Percentiles rank a stretch among this genome's conserved stretches.
Evolutionary conservation across 1,140 invertebrate genomes (phyloP).

Genomic region (Sycophila sp.): DNA sequence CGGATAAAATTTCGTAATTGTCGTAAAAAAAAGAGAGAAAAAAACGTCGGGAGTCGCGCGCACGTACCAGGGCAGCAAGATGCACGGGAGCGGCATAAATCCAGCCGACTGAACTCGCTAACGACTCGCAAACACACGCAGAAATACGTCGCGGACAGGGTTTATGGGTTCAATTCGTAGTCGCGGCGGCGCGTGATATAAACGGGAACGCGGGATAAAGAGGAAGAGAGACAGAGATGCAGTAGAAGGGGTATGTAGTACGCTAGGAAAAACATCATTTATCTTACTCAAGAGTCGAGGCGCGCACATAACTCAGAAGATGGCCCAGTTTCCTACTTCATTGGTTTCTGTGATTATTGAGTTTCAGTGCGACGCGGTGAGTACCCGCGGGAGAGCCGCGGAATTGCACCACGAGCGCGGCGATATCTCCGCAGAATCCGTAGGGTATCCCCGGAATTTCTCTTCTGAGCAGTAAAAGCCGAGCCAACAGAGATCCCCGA

Average conservation of each 20-base stretch:
- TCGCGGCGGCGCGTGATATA: not conserved
- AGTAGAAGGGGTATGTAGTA: no score
- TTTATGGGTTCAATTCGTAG: slow-evolving; percentile 8
- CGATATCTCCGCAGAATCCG: not conserved
- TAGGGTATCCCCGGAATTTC: slow-evolving; percentile 4
- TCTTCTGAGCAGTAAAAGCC: no score
- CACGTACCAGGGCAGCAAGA: not conserved
- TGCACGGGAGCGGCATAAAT: not conserved
- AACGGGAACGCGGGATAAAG: no score
- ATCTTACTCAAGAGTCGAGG: not conserved
- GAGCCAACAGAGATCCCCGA: no score
- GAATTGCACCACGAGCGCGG: not conserved
- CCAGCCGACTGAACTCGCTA: not conserved
- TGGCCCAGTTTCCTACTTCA: slow-evolving; percentile 22
- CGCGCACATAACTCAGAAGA: not conserved
- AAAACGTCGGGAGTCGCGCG: no score
- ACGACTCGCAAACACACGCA: not conserved
- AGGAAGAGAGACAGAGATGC: no score
- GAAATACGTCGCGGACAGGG: not conserved
- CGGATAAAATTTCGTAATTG: not conserved
- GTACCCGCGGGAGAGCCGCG: not conserved
- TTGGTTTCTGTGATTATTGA: slow-evolving; percentile 24
- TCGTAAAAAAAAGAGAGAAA: not conserved
- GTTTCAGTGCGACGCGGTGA: slow-evolving; percentile 4
- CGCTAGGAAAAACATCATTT: slow-evolving; percentile 28